These are phyloP conservation scores for Sphinx pinastri DNA, from an alignment of 2,888 invertebrate species.

Conservation along the genomic window DNA sequence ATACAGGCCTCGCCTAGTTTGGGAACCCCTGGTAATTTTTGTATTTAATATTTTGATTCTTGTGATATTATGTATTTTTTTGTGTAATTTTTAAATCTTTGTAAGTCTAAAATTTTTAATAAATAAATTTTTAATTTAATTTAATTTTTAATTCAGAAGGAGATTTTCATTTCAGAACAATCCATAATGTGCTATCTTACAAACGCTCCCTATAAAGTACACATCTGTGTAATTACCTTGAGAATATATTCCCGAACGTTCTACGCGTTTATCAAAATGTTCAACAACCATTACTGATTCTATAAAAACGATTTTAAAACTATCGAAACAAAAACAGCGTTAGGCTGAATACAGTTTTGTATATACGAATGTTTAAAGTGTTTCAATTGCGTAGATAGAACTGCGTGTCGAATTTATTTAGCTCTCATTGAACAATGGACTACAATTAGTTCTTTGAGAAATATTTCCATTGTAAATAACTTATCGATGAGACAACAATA, in stretches of 20 bases:
- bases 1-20: too few species aligned
- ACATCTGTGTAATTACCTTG: neutral
- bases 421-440: slow-evolving; percentile 26
- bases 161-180: neutral
- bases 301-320: neutral
- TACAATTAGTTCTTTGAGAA: slow-evolving; percentile 19
- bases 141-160: neutral
- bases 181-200: neutral
- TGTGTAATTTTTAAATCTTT: too few species aligned
- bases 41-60: too few species aligned
- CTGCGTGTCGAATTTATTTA: slow-evolving; percentile 26
- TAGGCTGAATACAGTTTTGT: neutral
- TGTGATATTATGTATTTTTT: too few species aligned
- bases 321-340: slow-evolving; percentile 3
- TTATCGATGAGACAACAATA: neutral
- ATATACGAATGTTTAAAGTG: neutral
- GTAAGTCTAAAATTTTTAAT: too few species aligned
- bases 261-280: neutral
- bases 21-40: too few species aligned
- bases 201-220: neutral
- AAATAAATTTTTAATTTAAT: too few species aligned
- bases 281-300: neutral
- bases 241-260: slow-evolving; percentile 5
- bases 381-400: slow-evolving; percentile 7
- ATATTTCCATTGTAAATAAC: slow-evolving; percentile 22